Conservation (phyloP, 2,113 vertebrate genomes). For the Spea bombifrons region DNA sequence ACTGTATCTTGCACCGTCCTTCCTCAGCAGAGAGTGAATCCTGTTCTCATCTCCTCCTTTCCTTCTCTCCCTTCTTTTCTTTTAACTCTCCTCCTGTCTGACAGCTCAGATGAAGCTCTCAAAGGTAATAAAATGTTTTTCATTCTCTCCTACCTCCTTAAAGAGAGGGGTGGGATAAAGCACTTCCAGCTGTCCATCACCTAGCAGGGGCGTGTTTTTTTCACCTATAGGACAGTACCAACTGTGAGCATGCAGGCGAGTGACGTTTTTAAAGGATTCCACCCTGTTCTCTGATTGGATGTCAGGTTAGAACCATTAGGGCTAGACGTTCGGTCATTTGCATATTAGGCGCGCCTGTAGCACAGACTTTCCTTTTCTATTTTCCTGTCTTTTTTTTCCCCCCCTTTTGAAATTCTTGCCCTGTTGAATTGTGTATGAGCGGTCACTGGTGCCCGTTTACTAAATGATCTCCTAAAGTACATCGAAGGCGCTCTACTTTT, state of each 20-base stretch:
- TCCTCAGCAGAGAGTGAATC: neutral
- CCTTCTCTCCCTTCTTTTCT: neutral
- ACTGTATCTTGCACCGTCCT: neutral
- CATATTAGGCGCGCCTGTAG: constrained; percentile 57
- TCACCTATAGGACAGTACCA: constrained; percentile 56
- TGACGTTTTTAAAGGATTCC: constrained; percentile 6
- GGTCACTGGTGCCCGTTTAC: constrained; percentile 1
- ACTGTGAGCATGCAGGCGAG: constrained; percentile 52
- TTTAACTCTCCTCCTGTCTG: constrained; percentile 51
- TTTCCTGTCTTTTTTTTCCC: no score
- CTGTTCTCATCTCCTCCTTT: neutral
- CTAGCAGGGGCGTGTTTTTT: neutral
- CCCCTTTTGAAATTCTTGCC: no score
- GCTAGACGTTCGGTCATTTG: constrained; percentile 50
- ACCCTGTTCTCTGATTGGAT: constrained; percentile 60
- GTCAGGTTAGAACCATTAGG: neutral
- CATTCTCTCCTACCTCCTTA: constrained; percentile 65
- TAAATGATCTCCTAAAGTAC: constrained; percentile 44
- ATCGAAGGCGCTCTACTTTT: constrained; percentile 54
- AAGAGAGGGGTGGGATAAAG: constrained; percentile 62
- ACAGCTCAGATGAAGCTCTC: constrained; percentile 65
- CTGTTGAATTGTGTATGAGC: neutral
- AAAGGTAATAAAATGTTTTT: constrained; percentile 75
- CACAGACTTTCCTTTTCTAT: neutral
- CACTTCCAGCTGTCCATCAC: constrained; percentile 51